Percentiles rank a stretch among this genome's conserved stretches.
These are phyloP conservation scores for Triplophysa tibetana DNA, from an alignment of 2,113 vertebrate species.

Conservation along the genomic window DNA sequence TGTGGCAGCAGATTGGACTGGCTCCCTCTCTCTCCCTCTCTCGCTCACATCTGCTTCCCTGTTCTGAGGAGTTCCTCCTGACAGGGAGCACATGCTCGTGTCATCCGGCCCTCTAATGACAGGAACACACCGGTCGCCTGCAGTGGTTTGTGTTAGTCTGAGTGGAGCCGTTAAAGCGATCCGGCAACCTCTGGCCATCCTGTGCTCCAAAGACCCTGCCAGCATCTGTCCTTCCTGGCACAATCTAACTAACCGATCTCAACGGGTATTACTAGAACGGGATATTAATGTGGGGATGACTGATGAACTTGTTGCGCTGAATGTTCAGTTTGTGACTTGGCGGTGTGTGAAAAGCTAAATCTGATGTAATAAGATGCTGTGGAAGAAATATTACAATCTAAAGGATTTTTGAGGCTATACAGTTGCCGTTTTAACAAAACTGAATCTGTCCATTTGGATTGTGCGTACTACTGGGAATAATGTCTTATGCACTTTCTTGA, in stretches of 20 bases:
- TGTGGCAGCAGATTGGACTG: conserved; percentile 57
- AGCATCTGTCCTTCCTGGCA: conserved; percentile 67
- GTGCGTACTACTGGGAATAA: too few species aligned
- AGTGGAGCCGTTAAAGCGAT: conserved; percentile 20
- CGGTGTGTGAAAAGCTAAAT: background rate
- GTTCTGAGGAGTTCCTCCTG: conserved; percentile 20
- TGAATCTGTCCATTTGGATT: too few species aligned
- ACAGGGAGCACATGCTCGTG: conserved; percentile 14
- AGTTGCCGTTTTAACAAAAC: too few species aligned
- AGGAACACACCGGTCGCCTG: conserved; percentile 33
- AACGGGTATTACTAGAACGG: background rate
- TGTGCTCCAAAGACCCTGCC: conserved; percentile 55
- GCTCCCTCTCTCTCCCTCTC: conserved; percentile 29
- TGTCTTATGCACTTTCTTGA: too few species aligned
- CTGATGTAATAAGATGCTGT: background rate
- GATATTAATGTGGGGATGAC: background rate
- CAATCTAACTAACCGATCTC: conserved; percentile 22
- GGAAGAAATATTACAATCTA: background rate
- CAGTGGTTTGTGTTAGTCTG: conserved; percentile 34
- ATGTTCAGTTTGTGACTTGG: background rate
- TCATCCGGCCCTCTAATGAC: conserved; percentile 15
- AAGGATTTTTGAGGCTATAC: background rate
- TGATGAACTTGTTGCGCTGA: conserved; percentile 25
- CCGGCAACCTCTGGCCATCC: conserved; percentile 32
- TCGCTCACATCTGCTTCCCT: conserved; percentile 30